Evolutionary conservation across 2,888 invertebrate species (phyloP).

Genomic region (Temnothorax ravouxi): DNA sequence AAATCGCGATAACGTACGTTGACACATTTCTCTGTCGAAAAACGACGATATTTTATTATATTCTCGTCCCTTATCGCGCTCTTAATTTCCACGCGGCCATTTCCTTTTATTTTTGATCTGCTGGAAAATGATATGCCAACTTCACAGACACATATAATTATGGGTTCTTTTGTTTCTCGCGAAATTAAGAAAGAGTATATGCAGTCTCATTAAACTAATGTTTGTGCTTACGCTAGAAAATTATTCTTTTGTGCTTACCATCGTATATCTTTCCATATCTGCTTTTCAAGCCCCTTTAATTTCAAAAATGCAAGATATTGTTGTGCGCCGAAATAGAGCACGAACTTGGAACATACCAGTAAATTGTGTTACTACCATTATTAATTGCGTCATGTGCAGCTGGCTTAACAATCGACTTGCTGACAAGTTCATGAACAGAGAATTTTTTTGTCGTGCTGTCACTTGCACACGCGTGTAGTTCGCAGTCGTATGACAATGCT

Average conservation of each 20-base stretch:
- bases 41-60: conserved; percentile 1
- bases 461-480: conserved; percentile 54
- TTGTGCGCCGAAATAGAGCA: not conserved
- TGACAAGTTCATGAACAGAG: conserved; percentile 56
- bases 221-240: not conserved
- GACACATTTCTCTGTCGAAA: not conserved
- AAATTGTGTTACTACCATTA: conserved; percentile 38
- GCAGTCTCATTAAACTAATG: conserved; percentile 20
- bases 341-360: not conserved
- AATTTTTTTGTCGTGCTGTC: conserved; percentile 68
- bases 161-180: not conserved
- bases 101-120: no score
- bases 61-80: conserved; percentile 1
- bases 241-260: not conserved
- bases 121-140: no score
- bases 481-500: conserved; percentile 60
- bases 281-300: not conserved
- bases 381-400: conserved; percentile 47
- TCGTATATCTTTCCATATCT: not conserved
- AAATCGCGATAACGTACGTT: conserved; percentile 9
- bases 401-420: conserved; percentile 23
- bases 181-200: conserved; percentile 2
- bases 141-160: not conserved
- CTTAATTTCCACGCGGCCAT: conserved; percentile 19
- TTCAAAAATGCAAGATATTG: not conserved